Base-by-base conservation (phyloP, 2,797 vertebrate genomes). In the Coregonus ussuriensis region DNA sequence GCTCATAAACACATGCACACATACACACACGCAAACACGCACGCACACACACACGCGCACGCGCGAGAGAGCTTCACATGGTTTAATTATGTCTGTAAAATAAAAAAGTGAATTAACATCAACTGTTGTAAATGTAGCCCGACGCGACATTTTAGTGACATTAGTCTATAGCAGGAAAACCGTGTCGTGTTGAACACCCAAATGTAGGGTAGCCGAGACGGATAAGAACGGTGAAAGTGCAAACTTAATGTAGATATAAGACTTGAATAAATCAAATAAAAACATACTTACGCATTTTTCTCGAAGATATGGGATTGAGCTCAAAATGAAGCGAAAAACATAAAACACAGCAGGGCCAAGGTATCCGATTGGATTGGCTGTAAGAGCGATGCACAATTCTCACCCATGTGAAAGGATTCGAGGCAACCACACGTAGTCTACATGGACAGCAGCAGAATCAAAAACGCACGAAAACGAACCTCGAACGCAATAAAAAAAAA, bases 201-300 rank as follows among this genome's bases (percentile, higher is more conserved):
- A 33, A 67, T 33, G 67, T 6, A 18, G 33, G 16, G 15, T 41
- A 4, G 41, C 41, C 9, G 14, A 69, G 31, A 35, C 1, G 31
- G 35, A 69, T 41, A n/a, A 6, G 7, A 37, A 4, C 6, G 31
- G 16, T 33, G 3, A 47, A 47, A 47, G 31, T 69, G 35, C 15
- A 2, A 67, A 67, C 65, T 67, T 67, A 15, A 35, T 31, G 15
- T 4, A 33, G 14, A 14, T 31, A 15, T 4, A 67, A 69, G 16
- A 9, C 1, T 1, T 18, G 15, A 68, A 68, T 11, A 35, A 7
- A 69, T 35, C 35, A 35, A 9, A n/a, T 69, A 37, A 69, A 69
- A 69, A 37, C 15, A 37, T 85, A 92, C 92, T 92, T 83, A 93
- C 92, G 91, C 90, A 89, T 93, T 87, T 87, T 91, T 90, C 82